Evolutionary conservation across 2,888 invertebrate genomes (phyloP), one percentile per base, ranked within the genome.

Genomic region (Metallyticus violacea): DNA sequence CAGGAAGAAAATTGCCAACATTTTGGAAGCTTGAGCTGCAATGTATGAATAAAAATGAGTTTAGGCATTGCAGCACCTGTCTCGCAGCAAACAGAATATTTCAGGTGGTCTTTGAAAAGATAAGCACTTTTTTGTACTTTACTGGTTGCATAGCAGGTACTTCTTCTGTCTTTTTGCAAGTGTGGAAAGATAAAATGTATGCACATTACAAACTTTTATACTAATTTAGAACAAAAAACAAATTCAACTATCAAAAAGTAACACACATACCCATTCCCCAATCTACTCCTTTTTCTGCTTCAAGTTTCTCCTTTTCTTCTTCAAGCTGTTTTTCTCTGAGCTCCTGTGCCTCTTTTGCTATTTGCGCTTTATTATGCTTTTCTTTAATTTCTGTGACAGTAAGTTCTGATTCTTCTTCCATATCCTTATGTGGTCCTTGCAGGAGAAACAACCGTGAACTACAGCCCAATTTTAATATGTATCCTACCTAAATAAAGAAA

Each of bases 391-490:
- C 96, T 0, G 97, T 96, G 0, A 97, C 94, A 0, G 96, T 93
- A 4, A 97, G 92, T 88, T 96, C 95, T 0, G 97, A 96, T 92
- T 98, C 98, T 2, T 95, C 95, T 91, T 99, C 98, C 88, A 94
- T 93, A 90, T 99, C 99, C 82, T 96, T 96, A 22, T 94, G 94
- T 0, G 99, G 99, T 0, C 99, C 98, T 93, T 95, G 93, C 30
- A 98, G 90, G 87, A 98, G 95, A 90, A 95, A 97, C 85, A 96
- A 95, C 88, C 99, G 93, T 0, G 97, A 95, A 90, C 98, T 98
- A 85, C 95, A 96, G 0, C 99, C 99, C 91, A 99, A 95, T 91
- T 96, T 97, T n/a, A 99, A 92, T 92, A 99, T 96, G 91, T 99
- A 97, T 0, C 99, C 99, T 0, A 98, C 98, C 89, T 90, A 40